Conservation (phyloP, 2,888 invertebrate genomes). For the Formica aserva region DNA sequence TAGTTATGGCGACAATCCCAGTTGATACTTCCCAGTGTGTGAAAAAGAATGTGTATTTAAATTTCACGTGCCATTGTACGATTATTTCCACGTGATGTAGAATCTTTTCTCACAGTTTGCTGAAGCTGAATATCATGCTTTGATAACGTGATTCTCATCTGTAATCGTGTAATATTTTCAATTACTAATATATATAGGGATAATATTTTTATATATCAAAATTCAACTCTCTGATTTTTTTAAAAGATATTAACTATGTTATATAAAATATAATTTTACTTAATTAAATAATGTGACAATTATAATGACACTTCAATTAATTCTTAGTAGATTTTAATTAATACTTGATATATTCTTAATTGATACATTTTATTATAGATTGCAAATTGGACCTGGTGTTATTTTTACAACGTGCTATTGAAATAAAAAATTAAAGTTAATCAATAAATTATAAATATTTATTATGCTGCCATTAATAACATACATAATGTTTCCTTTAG, state of each 20-base stretch:
- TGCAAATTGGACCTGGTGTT: neutral
- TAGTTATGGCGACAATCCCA: neutral
- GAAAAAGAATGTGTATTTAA: neutral
- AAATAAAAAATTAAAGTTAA: neutral
- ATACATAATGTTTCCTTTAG: neutral
- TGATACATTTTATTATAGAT: neutral
- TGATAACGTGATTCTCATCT: neutral
- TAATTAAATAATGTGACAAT: neutral
- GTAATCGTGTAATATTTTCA: neutral
- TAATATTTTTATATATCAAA: slow-evolving; percentile 4
- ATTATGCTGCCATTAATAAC: neutral
- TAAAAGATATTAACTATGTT: neutral
- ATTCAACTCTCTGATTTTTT: neutral
- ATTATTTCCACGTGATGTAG: neutral
- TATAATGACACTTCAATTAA: no score
- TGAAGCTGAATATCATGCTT: neutral
- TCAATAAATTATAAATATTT: neutral
- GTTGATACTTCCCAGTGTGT: neutral
- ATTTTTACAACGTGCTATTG: neutral
- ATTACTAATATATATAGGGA: neutral
- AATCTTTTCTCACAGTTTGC: neutral
- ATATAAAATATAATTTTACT: neutral
- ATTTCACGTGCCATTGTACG: neutral
- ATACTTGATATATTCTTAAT: no score
- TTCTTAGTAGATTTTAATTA: neutral